Conservation (phyloP, 2,113 vertebrate species). For the Tauraco erythrolophus region DNA sequence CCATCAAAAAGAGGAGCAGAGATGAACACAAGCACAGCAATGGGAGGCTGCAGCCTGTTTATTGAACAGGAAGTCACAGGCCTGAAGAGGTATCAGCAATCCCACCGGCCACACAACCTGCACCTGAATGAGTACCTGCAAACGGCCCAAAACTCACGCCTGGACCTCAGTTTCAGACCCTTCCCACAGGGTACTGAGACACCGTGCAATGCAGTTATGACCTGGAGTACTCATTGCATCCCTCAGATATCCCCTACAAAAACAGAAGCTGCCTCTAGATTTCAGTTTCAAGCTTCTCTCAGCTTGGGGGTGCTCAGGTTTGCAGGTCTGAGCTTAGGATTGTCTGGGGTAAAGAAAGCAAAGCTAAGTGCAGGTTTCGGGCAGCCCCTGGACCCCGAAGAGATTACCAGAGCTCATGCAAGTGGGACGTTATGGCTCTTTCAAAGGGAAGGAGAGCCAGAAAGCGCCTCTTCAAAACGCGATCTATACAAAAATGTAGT, state of each 20-base stretch:
- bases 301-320: neutral
- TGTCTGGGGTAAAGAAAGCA: neutral
- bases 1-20: fast-evolving
- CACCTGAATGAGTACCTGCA: neutral
- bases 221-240: neutral
- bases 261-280: neutral
- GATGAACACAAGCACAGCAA: neutral
- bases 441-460: neutral
- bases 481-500: neutral
- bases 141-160: neutral
- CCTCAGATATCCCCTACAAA: neutral
- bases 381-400: too few species aligned
- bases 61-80: neutral
- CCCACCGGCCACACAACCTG: neutral
- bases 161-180: neutral
- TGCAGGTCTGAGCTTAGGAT: neutral
- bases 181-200: neutral
- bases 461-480: neutral
- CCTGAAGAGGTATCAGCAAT: neutral
- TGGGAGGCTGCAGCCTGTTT: fast-evolving
- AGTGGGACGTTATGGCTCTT: neutral
- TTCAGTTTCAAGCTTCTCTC: neutral
- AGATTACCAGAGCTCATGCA: neutral
- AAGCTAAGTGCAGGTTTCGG: too few species aligned
- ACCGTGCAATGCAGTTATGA: fast-evolving